Evolutionary conservation across 2,888 invertebrate species (phyloP).

Genomic region (Drosophila mimetica): DNA sequence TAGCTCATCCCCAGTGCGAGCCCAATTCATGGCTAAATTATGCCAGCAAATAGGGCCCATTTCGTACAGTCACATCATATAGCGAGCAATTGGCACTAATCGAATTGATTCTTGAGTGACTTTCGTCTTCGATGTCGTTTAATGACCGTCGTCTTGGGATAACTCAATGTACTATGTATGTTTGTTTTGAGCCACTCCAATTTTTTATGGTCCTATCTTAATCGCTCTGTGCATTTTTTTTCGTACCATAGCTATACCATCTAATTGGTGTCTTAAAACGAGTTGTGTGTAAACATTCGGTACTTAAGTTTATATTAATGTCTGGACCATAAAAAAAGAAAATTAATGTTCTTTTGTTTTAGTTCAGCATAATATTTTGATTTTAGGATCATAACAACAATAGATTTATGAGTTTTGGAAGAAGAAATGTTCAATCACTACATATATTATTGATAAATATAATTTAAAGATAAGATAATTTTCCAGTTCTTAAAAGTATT

Average conservation of each 20-base stretch:
- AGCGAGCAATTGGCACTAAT: constrained; percentile 34
- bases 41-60: constrained; percentile 36
- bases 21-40: constrained; percentile 62
- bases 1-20: constrained; percentile 13
- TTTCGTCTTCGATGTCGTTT: constrained; percentile 8
- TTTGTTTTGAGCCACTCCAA: constrained; percentile 3
- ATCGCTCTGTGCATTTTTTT: constrained; percentile 18
- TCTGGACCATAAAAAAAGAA: background rate
- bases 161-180: background rate
- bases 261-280: constrained; percentile 34
- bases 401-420: too few relatives aligned
- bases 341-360: background rate
- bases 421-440: too few relatives aligned
- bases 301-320: constrained; percentile 27
- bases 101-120: constrained; percentile 41
- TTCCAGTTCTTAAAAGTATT: background rate
- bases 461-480: too few relatives aligned
- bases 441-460: too few relatives aligned
- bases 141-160: background rate
- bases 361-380: background rate
- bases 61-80: constrained; percentile 29
- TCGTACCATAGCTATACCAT: constrained; percentile 9
- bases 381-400: background rate
- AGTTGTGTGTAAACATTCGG: constrained; percentile 23
- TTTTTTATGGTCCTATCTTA: constrained; percentile 24